Conservation (phyloP, 1,140 invertebrate genomes). For the Lysiphlebus fabarum region DNA sequence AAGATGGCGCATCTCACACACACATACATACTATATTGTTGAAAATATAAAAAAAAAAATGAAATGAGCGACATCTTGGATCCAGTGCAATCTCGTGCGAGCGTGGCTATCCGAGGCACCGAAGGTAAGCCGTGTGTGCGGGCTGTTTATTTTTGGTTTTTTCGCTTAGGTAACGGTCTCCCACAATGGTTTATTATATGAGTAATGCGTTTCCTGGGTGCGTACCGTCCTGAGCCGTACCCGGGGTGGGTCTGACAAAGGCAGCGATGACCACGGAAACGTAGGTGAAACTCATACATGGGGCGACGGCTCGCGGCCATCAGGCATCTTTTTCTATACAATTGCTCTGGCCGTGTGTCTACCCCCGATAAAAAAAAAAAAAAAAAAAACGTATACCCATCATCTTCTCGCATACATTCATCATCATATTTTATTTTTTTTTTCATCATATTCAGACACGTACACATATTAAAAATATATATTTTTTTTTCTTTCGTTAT, state of each 20-base stretch:
- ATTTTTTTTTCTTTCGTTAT: too few species aligned
- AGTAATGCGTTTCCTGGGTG: constrained; percentile 35
- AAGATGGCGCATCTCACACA: too few species aligned
- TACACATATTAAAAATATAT: too few species aligned
- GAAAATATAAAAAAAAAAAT: background rate
- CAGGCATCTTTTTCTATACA: constrained; percentile 37
- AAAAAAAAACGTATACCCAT: too few species aligned
- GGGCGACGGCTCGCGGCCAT: constrained; percentile 35
- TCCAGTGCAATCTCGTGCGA: constrained; percentile 36
- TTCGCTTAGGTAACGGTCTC: constrained; percentile 29
- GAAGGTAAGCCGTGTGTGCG: constrained; percentile 57
- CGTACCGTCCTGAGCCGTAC: constrained; percentile 30
- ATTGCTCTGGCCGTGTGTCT: background rate
- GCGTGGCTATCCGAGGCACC: constrained; percentile 67
- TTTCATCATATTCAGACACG: too few species aligned
- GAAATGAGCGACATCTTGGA: constrained; percentile 21
- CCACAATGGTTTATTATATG: constrained; percentile 31
- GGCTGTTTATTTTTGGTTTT: constrained; percentile 46
- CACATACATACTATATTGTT: too few species aligned
- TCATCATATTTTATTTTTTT: too few species aligned
- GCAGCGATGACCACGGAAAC: constrained; percentile 41
- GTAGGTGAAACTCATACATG: constrained; percentile 40
- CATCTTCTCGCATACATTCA: too few species aligned
- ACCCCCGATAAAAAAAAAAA: too few species aligned
- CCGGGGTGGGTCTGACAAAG: constrained; percentile 37